These are phyloP conservation scores for Bubo blakistoni DNA, from an alignment of 2,113 vertebrate species.

Conservation along the genomic window DNA sequence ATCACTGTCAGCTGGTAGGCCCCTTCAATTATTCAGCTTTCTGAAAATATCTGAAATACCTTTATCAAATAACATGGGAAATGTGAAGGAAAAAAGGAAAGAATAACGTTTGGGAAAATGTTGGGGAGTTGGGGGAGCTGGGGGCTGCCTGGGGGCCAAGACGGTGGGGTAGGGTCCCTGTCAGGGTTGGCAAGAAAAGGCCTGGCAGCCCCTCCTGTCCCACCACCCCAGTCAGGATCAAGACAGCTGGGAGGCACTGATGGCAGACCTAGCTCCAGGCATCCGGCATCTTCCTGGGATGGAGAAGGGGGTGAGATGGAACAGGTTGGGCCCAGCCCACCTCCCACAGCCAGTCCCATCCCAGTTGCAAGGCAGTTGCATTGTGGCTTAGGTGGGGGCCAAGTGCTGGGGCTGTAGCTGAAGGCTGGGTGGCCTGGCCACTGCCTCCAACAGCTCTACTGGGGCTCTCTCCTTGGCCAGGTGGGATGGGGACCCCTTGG, in stretches of 20 bases:
- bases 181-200: not conserved
- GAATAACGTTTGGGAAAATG: rapidly evolving
- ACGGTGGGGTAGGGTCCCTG: too few species aligned
- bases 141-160: rapidly evolving
- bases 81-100: not conserved
- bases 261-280: not conserved
- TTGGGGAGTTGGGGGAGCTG: rapidly evolving
- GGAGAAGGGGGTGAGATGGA: not conserved
- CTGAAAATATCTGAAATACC: not conserved
- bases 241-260: rapidly evolving
- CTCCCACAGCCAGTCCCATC: not conserved
- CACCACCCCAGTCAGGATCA: not conserved
- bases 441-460: not conserved
- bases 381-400: rapidly evolving
- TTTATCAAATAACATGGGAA: not conserved
- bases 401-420: rapidly evolving
- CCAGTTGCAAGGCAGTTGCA: rapidly evolving
- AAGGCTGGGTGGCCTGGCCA: not conserved
- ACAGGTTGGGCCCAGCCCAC: not conserved
- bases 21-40: not conserved
- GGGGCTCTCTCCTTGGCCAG: rapidly evolving
- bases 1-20: not conserved
- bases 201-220: not conserved
- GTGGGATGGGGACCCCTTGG: too few species aligned
- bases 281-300: not conserved